These are phyloP conservation scores for Hypolimnas misippus DNA, from an alignment of 2,888 invertebrate species.

Conservation along the genomic window DNA sequence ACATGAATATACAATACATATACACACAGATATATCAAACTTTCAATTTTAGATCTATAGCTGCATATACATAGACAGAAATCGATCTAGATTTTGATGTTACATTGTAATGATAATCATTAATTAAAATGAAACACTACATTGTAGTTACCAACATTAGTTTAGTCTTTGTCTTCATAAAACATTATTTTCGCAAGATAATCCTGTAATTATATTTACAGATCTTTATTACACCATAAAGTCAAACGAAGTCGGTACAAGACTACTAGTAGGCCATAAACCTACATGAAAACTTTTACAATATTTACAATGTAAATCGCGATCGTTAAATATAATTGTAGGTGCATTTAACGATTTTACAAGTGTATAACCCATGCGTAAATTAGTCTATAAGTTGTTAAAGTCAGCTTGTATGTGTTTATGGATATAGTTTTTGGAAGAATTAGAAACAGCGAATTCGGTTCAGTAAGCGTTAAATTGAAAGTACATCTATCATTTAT, in stretches of 20 bases:
- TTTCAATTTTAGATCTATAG: no score
- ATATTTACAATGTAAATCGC: conserved; percentile 27
- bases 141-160: no score
- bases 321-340: conserved; percentile 17
- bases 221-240: not conserved
- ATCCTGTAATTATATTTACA: not conserved
- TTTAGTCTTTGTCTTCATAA: not conserved
- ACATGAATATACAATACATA: no score
- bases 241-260: not conserved
- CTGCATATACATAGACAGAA: no score
- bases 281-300: conserved; percentile 13
- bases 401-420: conserved; percentile 7
- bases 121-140: no score
- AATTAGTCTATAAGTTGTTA: conserved; percentile 8
- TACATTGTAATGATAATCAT: no score
- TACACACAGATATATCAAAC: no score
- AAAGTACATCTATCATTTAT: no score
- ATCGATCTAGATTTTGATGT: no score
- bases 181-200: not conserved
- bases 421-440: conserved; percentile 13
- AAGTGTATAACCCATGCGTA: conserved; percentile 19
- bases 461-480: not conserved
- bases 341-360: conserved; percentile 19
- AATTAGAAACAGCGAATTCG: not conserved
- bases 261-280: not conserved